Evolutionary conservation across 1,140 invertebrate genomes (phyloP).

Genomic region (Platyura marginata): DNA sequence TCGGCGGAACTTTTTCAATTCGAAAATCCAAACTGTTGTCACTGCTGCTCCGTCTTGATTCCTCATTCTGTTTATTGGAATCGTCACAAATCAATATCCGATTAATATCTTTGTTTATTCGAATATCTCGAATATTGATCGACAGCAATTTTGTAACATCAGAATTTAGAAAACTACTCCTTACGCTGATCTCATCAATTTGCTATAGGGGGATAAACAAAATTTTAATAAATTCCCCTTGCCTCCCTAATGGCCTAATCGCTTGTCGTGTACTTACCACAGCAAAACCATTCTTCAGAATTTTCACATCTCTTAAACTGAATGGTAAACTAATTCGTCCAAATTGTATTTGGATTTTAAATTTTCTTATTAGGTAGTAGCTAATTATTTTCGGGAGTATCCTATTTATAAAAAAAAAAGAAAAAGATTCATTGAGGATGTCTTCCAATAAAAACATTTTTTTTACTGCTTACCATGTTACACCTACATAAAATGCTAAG

Average conservation of each 20-base stretch:
- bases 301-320: slow-evolving; percentile 41
- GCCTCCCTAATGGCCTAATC: too few species aligned
- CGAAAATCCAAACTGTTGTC: slow-evolving; percentile 37
- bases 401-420: slow-evolving; percentile 20
- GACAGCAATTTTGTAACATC: slow-evolving; percentile 75
- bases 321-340: slow-evolving; percentile 45
- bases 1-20: slow-evolving; percentile 52
- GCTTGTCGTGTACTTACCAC: slow-evolving; percentile 33
- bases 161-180: slow-evolving; percentile 78
- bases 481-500: neutral
- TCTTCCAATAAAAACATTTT: neutral
- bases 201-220: slow-evolving; percentile 35
- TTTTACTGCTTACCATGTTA: slow-evolving; percentile 3
- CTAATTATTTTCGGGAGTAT: slow-evolving; percentile 40
- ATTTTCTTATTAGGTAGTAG: slow-evolving; percentile 40
- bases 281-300: slow-evolving; percentile 43
- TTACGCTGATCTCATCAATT: slow-evolving; percentile 68
- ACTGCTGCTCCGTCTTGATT: too few species aligned
- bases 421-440: neutral
- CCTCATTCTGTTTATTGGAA: slow-evolving; percentile 13
- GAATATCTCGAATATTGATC: slow-evolving; percentile 62
- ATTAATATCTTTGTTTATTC: slow-evolving; percentile 63
- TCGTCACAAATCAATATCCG: slow-evolving; percentile 19
- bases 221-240: neutral
- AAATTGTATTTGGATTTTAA: slow-evolving; percentile 41